phyloP scores from a whole-genome alignment of 1,140 invertebrate genomes.

The Chlorops oryzae region DNA sequence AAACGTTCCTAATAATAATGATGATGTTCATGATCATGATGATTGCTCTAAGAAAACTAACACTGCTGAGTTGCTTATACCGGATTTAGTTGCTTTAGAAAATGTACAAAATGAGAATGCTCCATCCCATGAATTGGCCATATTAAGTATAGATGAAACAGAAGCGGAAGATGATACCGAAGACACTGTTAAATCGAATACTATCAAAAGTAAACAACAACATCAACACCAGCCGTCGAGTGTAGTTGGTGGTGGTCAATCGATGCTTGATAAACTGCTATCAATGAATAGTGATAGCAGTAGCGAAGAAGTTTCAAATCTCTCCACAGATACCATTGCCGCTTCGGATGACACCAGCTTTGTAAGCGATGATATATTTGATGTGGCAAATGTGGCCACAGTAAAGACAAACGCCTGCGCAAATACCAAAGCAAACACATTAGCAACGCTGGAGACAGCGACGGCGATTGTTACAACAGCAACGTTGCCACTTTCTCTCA shows the following conservation, averaged over 20 bases:
- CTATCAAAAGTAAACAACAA: constrained; percentile 21
- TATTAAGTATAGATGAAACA: constrained; percentile 14
- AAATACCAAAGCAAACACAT: constrained; percentile 2
- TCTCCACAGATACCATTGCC: constrained; percentile 41
- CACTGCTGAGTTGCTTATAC: no score
- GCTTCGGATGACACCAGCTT: constrained; percentile 42
- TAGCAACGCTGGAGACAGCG: constrained; percentile 1
- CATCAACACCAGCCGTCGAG: constrained; percentile 17
- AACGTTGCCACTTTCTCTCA: constrained; percentile 16
- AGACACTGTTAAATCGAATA: constrained; percentile 31
- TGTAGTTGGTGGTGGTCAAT: constrained; percentile 22
- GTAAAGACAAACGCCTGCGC: constrained; percentile 7
- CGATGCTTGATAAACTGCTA: constrained; percentile 43
- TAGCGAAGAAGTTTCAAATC: constrained; percentile 36
- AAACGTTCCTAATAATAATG: no score
- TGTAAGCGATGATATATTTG: constrained; percentile 38
- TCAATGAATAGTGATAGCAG: constrained; percentile 44
- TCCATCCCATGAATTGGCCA: no score
- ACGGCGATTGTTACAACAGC: constrained; percentile 8
- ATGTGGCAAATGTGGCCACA: constrained; percentile 14
- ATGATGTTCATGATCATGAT: no score
- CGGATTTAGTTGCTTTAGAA: no score
- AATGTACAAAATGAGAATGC: no score
- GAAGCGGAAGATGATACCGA: constrained; percentile 42
- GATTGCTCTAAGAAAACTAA: no score